Base-by-base conservation (phyloP, 2,113 vertebrate genomes). In the Pelusios castaneus region DNA sequence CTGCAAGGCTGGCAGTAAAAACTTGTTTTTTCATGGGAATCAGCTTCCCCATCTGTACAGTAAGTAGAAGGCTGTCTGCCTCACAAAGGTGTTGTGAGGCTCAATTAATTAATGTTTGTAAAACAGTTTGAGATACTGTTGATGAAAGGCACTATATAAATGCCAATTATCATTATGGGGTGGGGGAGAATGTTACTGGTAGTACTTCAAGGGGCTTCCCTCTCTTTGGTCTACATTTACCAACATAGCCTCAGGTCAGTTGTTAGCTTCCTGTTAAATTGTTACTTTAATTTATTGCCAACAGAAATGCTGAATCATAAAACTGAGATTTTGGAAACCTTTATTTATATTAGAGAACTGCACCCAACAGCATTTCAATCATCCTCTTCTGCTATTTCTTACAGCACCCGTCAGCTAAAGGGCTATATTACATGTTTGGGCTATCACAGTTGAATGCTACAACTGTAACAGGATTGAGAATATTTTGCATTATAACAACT, bases 261-360 rank as follows among this genome's bases (percentile, higher is more conserved):
- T 89, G 75, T 95, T 93, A 94, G 80, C 93, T 80, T 79, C 83
- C 84, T 96, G 95, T 91, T 88, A 88, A 94, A 95, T 87, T 60
- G 49, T 94, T 94, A 52, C 89, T 88, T 45, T 78, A 67, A 92
- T 79, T 94, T 81, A 67, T 56, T 96, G 95, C 95, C 93, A 97
- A 96, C 91, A 94, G 82, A 96, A 97, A 87, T 94, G 97, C 96
- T 97, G 95, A 97, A 95, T 97, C 96, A 96, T 95, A 92, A 97
- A 93, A 93, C 70, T 87, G 93, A 94, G 95, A 92, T 93, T 97
- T 96, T 94, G 92, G 94, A 90, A 93, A 95, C 83, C 81, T 77
- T 85, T 93, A 38, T 95, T 96, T 97, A 41, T 96, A 94, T 96
- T 97, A 93, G 94, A 97, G 92, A 96, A 96, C 96, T 96, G 94